Base-by-base conservation (phyloP, 2,888 invertebrate species). In the Macrosoma leucophasiata region DNA sequence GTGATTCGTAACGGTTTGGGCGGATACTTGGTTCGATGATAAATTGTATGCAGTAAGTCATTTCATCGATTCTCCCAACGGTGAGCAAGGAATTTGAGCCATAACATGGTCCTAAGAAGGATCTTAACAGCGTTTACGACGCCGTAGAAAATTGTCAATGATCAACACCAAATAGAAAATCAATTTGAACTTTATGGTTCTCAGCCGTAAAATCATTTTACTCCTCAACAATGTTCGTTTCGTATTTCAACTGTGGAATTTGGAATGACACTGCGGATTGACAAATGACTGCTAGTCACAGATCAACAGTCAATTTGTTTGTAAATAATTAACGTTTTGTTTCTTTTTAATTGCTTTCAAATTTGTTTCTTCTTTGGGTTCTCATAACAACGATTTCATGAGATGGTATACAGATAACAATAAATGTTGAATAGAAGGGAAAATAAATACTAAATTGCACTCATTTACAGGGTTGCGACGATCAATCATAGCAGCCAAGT, bases 401-500 rank as follows among this genome's bases (percentile, higher is more conserved):
- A 36, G 29, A 44, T 43, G 39, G 20, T 39, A 43, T 44, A 31
- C 41, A 42, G 42, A 44, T 68, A 63, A 70, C 63, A 74, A 73
- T 75, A 73, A 74, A 66, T 57, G 68, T 64, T 68, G 62, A 70
- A 72, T 72, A 65, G 61, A 62, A 69, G 55, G 65, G 64, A 76
- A 81, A 74, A 74, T 73, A 70, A 72, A 79, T 63, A 72, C 69
- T 75, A 79, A 84, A 84, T 82, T 84, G 78, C 81, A 78, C 78
- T 84, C 75, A 84, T 82, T 82, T 82, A 79, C 61, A 71, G 69
- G 71, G 73, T 76, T 71, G 70, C 62, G 57, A 62, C 79, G 75
- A 84, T 84, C 84, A 78, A 84, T 84, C 84, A 84, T 79, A 58
- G 70, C 66, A 58, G 64, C 70, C 66, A 69, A 79, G 84, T 79